A percentile compares a stretch with the other conserved stretches of the same genome.
phyloP scores from a whole-genome alignment of 2,797 vertebrate genomes.

The Muscicapa comitata region DNA sequence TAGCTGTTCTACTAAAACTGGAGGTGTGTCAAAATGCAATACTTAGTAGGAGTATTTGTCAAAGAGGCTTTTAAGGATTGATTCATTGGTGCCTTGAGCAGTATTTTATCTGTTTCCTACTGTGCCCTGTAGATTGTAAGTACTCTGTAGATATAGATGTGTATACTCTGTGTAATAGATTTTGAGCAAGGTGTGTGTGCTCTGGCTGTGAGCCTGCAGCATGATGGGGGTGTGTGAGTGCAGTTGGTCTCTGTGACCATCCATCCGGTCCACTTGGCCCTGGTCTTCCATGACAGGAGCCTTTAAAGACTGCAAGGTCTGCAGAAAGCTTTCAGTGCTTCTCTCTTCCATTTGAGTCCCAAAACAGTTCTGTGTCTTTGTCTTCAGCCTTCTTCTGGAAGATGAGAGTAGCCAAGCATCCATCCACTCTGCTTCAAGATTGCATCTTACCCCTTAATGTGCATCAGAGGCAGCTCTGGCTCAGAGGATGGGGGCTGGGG shows the following conservation, averaged over 20 bases:
- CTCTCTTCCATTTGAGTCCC: neutral
- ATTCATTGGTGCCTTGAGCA: neutral
- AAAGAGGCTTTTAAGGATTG: neutral
- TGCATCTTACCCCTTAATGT: neutral
- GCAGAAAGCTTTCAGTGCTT: neutral
- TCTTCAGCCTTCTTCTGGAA: neutral
- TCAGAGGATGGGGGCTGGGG: neutral
- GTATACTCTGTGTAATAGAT: neutral
- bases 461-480: neutral
- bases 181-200: neutral
- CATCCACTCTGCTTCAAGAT: neutral
- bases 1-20: neutral
- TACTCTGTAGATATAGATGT: neutral
- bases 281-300: neutral
- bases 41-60: neutral
- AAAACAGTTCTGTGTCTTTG: neutral
- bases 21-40: neutral
- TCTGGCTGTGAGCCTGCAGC: neutral
- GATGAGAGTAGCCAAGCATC: neutral
- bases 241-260: neutral
- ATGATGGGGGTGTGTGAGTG: neutral
- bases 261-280: neutral
- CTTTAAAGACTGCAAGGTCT: neutral
- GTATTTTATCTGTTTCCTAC: neutral
- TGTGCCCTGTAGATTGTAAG: neutral